Evolutionary conservation across 1,140 invertebrate species (phyloP), one percentile per base, ranked within the genome.

Genomic region (Hypsibius dujardini): DNA sequence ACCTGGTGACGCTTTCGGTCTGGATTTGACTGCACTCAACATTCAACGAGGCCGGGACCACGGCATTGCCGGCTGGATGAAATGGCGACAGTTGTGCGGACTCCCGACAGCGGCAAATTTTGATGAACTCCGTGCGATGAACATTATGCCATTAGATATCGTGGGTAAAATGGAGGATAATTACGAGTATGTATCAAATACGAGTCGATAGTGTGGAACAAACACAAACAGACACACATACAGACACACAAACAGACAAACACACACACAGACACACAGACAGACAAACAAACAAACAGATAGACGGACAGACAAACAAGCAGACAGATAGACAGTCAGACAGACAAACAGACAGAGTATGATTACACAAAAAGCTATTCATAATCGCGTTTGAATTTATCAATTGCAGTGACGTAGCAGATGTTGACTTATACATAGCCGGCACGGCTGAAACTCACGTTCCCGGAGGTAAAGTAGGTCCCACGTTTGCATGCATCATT

Each of bases 31-130:
- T 1, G 77, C 85, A 1, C 75, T 85, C 42, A 84, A 85, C 74
- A 83, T 88, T 46, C 86, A 88, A 77, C 77, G 85, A 73, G 85
- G 84, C 1, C 75, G 93, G 59, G 92, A 96, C 77, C 92, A 95
- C 77, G 93, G 91, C 7, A 81, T 95, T 2, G 86, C 89, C 0
- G 81, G 88, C 0, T 94, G 92, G 77, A 87, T 86, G 1, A 79
- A 84, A 1, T 95, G 89, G 87, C 82, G 90, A 67, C 83, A 87
- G 72, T 85, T 88, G 0, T 93, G 90, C 78, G 87, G 88, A 1
- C 78, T 93, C 3, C 84, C 85, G 1, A 77, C 83, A 2, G 84
- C 92, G 45, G 81, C 79, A 45, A 84, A 79, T 15, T 94, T 90
- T 85, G 82, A 85, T 1, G 88, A 94, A 76, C 81, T 93, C 74